Evolutionary conservation across 2,797 vertebrate genomes (phyloP).

Genomic region (Squalus acanthias): DNA sequence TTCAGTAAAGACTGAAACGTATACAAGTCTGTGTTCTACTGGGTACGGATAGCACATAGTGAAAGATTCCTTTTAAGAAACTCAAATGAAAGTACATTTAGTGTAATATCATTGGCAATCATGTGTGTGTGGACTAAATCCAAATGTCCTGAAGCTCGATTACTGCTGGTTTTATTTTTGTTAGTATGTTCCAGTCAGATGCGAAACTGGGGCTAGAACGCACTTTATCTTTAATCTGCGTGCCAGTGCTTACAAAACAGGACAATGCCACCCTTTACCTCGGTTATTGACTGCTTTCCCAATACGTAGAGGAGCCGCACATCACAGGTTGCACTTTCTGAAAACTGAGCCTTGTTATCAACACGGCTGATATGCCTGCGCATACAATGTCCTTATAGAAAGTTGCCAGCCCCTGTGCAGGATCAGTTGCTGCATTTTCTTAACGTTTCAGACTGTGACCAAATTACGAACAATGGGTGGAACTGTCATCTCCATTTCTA

Average conservation of each 20-base stretch:
- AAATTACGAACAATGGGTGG: slow-evolving; percentile 10
- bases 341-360: not conserved
- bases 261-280: not conserved
- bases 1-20: not conserved
- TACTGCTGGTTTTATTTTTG: not conserved
- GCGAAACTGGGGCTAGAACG: too few species aligned
- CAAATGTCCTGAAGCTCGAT: not conserved
- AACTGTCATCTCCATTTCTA: not conserved
- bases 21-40: not conserved
- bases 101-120: not conserved
- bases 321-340: not conserved
- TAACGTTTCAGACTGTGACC: not conserved
- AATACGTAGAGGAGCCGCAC: not conserved
- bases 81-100: not conserved
- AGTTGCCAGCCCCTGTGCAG: not conserved
- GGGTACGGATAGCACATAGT: too few species aligned
- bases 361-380: not conserved
- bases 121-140: not conserved
- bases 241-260: not conserved
- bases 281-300: not conserved
- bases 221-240: not conserved
- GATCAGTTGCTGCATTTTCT: not conserved
- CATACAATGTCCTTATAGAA: slow-evolving; percentile 7
- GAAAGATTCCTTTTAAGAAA: not conserved
- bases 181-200: not conserved